A percentile compares a stretch with the other conserved stretches of the same genome.
Evolutionary conservation across 2,888 invertebrate genomes (phyloP).

Genomic region (Byasa hedistus): DNA sequence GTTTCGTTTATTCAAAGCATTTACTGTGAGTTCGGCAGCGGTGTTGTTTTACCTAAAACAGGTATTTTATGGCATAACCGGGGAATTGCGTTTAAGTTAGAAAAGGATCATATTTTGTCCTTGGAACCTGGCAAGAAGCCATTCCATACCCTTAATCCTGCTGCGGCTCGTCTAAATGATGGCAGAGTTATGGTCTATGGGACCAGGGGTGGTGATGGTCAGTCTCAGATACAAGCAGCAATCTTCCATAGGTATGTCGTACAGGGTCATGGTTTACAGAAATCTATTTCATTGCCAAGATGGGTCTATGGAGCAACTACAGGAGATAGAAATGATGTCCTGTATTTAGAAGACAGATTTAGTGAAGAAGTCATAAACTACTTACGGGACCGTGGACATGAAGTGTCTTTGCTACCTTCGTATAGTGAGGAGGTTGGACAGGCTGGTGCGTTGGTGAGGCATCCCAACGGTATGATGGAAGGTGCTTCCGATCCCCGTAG

Average conservation of each 20-base stretch:
- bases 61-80: conserved; percentile 72
- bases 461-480: conserved; percentile 60
- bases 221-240: conserved; percentile 68
- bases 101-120: conserved; percentile 49
- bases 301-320: conserved; percentile 59
- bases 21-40: conserved; percentile 63
- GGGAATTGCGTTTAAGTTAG: conserved; percentile 55
- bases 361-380: conserved; percentile 51
- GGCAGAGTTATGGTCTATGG: conserved; percentile 67
- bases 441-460: conserved; percentile 63
- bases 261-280: conserved; percentile 57
- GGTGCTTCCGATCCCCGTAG: conserved; percentile 67
- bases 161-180: conserved; percentile 63
- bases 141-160: conserved; percentile 65
- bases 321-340: conserved; percentile 41
- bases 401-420: conserved; percentile 46
- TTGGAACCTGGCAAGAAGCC: conserved; percentile 69
- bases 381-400: conserved; percentile 58
- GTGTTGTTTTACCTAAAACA: conserved; percentile 61
- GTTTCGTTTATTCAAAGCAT: conserved; percentile 72
- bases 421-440: conserved; percentile 56
- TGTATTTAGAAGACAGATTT: conserved; percentile 62
- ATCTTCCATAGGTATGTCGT: conserved; percentile 70
- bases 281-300: conserved; percentile 55
- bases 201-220: conserved; percentile 69